phyloP scores from a whole-genome alignment of 1,140 invertebrate species.

The Heterodera schachtii region DNA sequence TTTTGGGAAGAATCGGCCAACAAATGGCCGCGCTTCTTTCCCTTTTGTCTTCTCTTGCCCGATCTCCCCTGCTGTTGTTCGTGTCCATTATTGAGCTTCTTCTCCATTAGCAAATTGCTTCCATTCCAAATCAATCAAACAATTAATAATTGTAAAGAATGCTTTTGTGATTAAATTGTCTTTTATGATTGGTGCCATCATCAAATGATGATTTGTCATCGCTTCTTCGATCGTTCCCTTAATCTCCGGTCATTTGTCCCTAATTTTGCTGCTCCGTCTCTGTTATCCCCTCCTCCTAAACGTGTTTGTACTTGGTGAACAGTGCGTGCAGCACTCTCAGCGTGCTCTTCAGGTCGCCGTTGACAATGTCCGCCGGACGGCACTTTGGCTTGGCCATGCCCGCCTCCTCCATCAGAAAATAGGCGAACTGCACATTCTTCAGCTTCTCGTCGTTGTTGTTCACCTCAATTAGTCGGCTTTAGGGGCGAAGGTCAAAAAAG shows the following conservation, averaged over 20 bases:
- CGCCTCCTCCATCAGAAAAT: conserved; percentile 96
- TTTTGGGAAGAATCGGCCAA: too few relatives aligned
- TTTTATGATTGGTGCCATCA: too few relatives aligned
- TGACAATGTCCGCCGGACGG: conserved; percentile 89
- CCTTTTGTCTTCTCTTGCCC: too few relatives aligned
- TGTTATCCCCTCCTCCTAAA: conserved; percentile 24
- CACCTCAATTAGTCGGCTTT: conserved; percentile 32
- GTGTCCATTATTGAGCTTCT: too few relatives aligned
- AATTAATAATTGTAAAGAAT: too few relatives aligned
- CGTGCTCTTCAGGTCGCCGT: conserved; percentile 94
- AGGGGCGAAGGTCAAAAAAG: neutral
- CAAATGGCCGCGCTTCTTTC: too few relatives aligned
- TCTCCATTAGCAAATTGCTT: too few relatives aligned
- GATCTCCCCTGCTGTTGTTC: too few relatives aligned
- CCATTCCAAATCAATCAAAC: too few relatives aligned
- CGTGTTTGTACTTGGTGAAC: conserved; percentile 88
- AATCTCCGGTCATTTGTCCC: neutral
- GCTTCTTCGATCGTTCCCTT: too few relatives aligned
- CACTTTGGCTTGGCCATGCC: conserved; percentile 93
- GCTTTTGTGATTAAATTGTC: too few relatives aligned
- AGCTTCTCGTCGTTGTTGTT: conserved; percentile 76
- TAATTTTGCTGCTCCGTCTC: neutral
- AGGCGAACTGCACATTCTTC: conserved; percentile 93
- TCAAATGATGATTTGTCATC: too few relatives aligned
- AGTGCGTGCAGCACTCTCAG: conserved; percentile 96